Base-by-base conservation (phyloP, 2,797 vertebrate genomes). In the Caiman crocodilus region DNA sequence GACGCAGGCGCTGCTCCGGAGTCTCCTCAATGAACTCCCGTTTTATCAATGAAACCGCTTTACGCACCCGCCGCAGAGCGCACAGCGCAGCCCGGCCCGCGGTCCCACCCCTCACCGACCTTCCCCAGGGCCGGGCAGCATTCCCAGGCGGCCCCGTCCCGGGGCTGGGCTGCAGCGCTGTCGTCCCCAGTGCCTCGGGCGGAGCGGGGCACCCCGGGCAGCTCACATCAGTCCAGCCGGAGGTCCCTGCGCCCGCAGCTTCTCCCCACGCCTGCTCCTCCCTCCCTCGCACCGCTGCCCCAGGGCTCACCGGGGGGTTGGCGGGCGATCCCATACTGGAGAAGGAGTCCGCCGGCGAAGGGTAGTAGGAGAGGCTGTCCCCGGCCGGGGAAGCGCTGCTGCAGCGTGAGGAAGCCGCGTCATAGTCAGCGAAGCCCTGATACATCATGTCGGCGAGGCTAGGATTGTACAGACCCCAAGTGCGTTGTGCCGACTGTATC, bases 21-120 rank as follows among this genome's bases (percentile, higher is more conserved):
- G 99, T 99, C 99, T 99, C 99, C 99, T 99, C 98, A 99, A 99
- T 99, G 99, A 99, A 99, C 99, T 99, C 98, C 95, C 97, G 97
- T 98, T 99, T 99, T 99, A 98, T 99, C 99, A 99, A 99, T 99
- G 99, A 99, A 99, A 95, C 97, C 78, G 96, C 97, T 96, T 97
- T 98, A 98, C 98, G 97, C 98, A 97, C 97, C 96, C 93, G 94
- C 96, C 32, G 93, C 97, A 91, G 92, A 93, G 76, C 93, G 93
- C 97, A 91, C 91, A 93, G 76, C 92, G 76, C 91, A 77, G 92
- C 55, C 83, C 63, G 23, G 13, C 50, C 82, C 82, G 88, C 84
- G 42, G 64, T 79, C 93, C 91, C 95, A 80, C 79, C 25, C 80
- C 71, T 25, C 60, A 74, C 18, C 58, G 3, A 56, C 60, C 7